A percentile compares a stretch with the other conserved stretches of the same genome.
These are phyloP conservation scores for Thaumetopoea pityocampa DNA, from an alignment of 1,140 invertebrate genomes.

Conservation along the genomic window DNA sequence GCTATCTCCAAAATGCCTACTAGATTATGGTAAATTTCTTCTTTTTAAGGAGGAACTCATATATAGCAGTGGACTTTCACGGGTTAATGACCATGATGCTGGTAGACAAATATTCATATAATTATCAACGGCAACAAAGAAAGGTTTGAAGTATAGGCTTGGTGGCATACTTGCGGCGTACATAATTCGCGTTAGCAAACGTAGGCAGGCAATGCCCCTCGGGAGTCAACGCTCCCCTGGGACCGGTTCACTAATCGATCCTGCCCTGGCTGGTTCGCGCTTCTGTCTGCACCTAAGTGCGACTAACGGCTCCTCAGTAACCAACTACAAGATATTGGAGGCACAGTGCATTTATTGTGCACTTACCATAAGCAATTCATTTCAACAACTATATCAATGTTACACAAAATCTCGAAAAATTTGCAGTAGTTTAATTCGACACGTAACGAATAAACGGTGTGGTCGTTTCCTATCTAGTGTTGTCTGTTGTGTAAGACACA, in stretches of 20 bases:
- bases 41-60: too few species aligned
- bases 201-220: constrained; percentile 44
- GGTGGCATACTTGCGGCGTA: constrained; percentile 36
- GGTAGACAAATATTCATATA: too few species aligned
- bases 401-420: not conserved
- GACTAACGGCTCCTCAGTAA: constrained; percentile 59
- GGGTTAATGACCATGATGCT: too few species aligned
- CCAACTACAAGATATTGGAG: constrained; percentile 24
- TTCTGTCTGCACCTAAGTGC: constrained; percentile 63
- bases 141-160: too few species aligned
- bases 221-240: constrained; percentile 64
- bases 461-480: too few species aligned
- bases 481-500: constrained; percentile 12
- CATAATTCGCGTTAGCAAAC: constrained; percentile 55
- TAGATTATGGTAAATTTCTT: not conserved
- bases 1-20: not conserved
- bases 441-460: too few species aligned
- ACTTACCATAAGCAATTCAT: too few species aligned
- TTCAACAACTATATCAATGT: not conserved
- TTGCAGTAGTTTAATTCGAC: too few species aligned
- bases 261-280: constrained; percentile 48
- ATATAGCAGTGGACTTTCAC: too few species aligned
- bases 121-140: too few species aligned
- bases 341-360: constrained; percentile 16
- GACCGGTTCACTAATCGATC: constrained; percentile 72